Percentiles rank a stretch among this genome's conserved stretches.
Conservation (phyloP, 2,113 vertebrate genomes). For the Symphodus melops region DNA sequence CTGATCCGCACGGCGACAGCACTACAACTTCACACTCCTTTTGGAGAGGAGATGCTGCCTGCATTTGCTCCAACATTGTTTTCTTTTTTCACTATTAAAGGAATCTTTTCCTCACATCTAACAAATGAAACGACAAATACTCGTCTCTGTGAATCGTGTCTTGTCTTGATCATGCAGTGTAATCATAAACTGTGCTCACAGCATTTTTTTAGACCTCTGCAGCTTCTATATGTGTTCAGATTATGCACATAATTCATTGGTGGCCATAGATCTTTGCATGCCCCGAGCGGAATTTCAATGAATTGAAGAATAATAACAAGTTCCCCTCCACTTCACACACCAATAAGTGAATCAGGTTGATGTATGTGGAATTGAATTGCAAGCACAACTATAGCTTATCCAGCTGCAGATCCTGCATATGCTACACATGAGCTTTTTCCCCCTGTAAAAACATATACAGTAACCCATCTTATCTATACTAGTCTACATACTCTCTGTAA, state of each 20-base stretch:
- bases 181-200: constrained; percentile 1
- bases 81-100: neutral
- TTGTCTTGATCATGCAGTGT: neutral
- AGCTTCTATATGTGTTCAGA: constrained; percentile 25
- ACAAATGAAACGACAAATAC: neutral
- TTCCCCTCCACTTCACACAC: neutral
- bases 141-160: neutral
- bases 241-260: constrained; percentile 64
- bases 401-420: neutral
- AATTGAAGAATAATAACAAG: constrained; percentile 30
- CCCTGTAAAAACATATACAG: neutral
- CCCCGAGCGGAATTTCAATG: constrained; percentile 52
- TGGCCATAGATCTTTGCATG: constrained; percentile 53
- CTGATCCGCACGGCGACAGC: neutral
- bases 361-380: constrained; percentile 21
- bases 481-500: neutral
- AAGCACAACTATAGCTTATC: neutral
- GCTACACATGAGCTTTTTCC: neutral
- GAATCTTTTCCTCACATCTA: neutral
- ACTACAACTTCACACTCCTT: neutral
- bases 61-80: neutral
- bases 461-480: neutral
- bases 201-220: constrained; percentile 5
- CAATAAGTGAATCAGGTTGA: constrained; percentile 16
- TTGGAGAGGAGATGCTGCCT: neutral